Base-by-base conservation (phyloP, 2,797 vertebrate species). In the Pangasius krempfi region DNA sequence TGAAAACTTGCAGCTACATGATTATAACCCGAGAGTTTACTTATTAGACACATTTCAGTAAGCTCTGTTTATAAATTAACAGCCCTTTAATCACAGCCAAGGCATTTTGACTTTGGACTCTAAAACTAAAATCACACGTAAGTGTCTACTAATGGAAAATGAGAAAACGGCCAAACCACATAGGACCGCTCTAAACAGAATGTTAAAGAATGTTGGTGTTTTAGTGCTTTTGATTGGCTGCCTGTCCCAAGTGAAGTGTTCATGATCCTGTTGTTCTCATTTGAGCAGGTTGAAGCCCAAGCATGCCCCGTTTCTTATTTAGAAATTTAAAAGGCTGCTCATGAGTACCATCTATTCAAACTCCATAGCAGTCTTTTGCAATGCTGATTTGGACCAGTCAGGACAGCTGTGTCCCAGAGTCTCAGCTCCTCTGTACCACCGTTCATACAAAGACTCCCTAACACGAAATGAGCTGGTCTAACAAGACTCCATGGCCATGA, bases 61-160 rank as follows among this genome's bases (percentile, higher is more conserved):
- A 9, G 20, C 40, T 25, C 44, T 75, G 85, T 22, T 86, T 78
- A 79, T 33, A 47, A 47, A 86, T 64, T 64, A 86, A 86, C 72
- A 86, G 54, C 54, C 0, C 25, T 40, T 73, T n/a, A 16, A 44
- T 56, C 52, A 86, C 70, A 22, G 50, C 40, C 25, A 22, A 25
- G 40, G 73, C 44, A 60, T 18, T 64, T 86, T 54, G 56, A 78
- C 85, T 78, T 86, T 86, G 72, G 58, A 86, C 72, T 78, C 5
- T 12, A 30, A 44, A 62, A 44, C 16, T 50, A 14, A 73, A 73
- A 72, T 58, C 20, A 33, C 30, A 54, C 83, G 54, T 3, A 56
- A 40, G 52, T 27, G 12, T 58, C 8, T 27, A 40, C 79, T 33
- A 79, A 22, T 22, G 30, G 30, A 16, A 52, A 79, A 79, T 52